phyloP scores from a whole-genome alignment of 2,113 vertebrate genomes.

The Mesembrinibis cayennensis region DNA sequence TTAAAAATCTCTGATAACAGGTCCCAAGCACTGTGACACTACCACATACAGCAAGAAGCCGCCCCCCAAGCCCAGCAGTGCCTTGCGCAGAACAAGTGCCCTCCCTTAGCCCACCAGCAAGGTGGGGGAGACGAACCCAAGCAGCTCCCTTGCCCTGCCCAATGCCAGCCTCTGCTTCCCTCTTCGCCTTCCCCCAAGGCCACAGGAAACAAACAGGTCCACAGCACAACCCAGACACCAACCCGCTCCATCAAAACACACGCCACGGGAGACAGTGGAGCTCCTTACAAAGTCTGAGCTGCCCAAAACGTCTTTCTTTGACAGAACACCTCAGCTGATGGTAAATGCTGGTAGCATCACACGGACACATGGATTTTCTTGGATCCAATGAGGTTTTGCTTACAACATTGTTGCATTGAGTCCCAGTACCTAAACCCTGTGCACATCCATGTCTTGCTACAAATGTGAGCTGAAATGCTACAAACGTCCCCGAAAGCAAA shows the following conservation, averaged over 20 bases:
- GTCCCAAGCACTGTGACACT: not conserved
- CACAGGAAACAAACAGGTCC: not conserved
- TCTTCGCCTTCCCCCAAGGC: not conserved
- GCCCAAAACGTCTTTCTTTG: not conserved
- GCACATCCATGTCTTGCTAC: rapidly evolving
- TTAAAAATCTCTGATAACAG: not conserved
- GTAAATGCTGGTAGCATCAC: not conserved
- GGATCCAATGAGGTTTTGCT: not conserved
- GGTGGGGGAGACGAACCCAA: not conserved
- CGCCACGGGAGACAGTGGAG: rapidly evolving
- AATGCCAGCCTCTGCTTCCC: not conserved
- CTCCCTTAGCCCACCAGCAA: not conserved
- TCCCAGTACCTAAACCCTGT: not conserved
- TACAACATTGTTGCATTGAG: not conserved
- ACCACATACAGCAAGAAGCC: not conserved
- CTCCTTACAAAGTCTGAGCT: not conserved
- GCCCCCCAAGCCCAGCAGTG: not conserved
- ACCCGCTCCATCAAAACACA: not conserved
- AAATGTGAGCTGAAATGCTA: not conserved
- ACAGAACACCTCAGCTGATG: not conserved
- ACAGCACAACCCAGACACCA: not conserved
- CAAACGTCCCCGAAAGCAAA: rapidly evolving
- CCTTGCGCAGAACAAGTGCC: not conserved
- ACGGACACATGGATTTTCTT: not conserved
- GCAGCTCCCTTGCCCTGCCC: not conserved